Conservation (phyloP, 1,140 invertebrate genomes). For the Drosophila kohkoa region DNA sequence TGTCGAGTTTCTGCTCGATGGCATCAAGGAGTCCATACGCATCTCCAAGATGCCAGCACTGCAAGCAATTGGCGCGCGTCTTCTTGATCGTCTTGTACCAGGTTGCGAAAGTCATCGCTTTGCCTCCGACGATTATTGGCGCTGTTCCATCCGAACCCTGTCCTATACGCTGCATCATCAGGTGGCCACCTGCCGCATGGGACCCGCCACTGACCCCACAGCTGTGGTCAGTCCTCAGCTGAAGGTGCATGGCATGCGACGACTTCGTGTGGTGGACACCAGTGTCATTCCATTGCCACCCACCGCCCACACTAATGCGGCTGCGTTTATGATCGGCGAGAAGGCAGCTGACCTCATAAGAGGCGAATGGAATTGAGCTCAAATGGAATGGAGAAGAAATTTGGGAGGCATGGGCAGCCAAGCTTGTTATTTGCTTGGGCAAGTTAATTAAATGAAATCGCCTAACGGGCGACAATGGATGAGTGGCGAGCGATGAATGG, state of each 20-base stretch:
- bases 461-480: slow-evolving; percentile 42
- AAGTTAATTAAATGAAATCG: slow-evolving; percentile 78
- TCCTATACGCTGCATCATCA: slow-evolving; percentile 90
- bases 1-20: slow-evolving; percentile 88
- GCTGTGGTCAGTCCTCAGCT: slow-evolving; percentile 92
- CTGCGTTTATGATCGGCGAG: slow-evolving; percentile 94
- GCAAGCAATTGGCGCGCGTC: slow-evolving; percentile 86
- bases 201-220: slow-evolving; percentile 87
- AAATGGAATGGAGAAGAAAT: slow-evolving; percentile 43
- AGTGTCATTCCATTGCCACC: slow-evolving; percentile 91
- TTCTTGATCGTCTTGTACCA: slow-evolving; percentile 87
- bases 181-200: slow-evolving; percentile 92
- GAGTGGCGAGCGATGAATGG: neutral
- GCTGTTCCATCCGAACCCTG: slow-evolving; percentile 89
- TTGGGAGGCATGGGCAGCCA: neutral
- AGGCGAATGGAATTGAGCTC: slow-evolving; percentile 86
- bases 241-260: slow-evolving; percentile 89
- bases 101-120: slow-evolving; percentile 87
- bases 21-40: slow-evolving; percentile 88
- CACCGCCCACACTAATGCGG: slow-evolving; percentile 90
- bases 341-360: slow-evolving; percentile 94
- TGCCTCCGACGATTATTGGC: slow-evolving; percentile 90
- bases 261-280: slow-evolving; percentile 91
- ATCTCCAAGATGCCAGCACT: slow-evolving; percentile 88
- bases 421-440: slow-evolving; percentile 42